Evolutionary conservation across 2,888 invertebrate genomes (phyloP), one percentile per base, ranked within the genome.

Genomic region (Tetramorium bicarinatum): DNA sequence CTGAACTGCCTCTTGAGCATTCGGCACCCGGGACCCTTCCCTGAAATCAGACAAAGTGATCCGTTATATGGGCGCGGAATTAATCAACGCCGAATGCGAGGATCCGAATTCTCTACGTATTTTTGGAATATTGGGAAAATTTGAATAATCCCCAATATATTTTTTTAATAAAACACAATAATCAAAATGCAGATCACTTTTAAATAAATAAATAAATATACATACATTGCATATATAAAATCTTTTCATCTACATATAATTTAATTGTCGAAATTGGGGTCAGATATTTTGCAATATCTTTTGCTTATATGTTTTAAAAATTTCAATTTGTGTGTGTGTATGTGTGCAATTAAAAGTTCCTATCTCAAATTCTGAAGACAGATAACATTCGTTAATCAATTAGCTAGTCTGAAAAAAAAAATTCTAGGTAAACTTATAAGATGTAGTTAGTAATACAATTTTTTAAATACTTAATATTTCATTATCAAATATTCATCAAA

Each of bases 1-100:
- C 97, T 97, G 91, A 97, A 97, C 94, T 97, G 97, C 62, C 97
- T 95, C 77, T 96, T 95, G 62, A 97, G 94, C 87, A 97, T 95
- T 21, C 96, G 95, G 86, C 94, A 95, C n/a, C 92, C 88, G 44
- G 90, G 18, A 0, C 59, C 44, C 64, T 85, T 87, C n/a, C 87
- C 90, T 89, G 44, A 29, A 81, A 80, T 29, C 11, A 18, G 25
- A 62, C 9, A 47, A 47, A 38, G 34, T 47, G 52, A 62, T 61
- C 41, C 13, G 54, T 34, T 41, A 4, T 4, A 62, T 15, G 34
- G 0, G n/a, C 9, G 6, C 9, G 8, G 25, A 11, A 18, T 47
- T 2, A 29, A n/a, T 13, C 44, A 38, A 34, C 29, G 29, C 0
- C 29, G 29, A 9, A 62, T 21, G n/a, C 47, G 47, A 25, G 13